phyloP scores from a whole-genome alignment of 1,140 invertebrate genomes.

The Chelonus insularis region DNA sequence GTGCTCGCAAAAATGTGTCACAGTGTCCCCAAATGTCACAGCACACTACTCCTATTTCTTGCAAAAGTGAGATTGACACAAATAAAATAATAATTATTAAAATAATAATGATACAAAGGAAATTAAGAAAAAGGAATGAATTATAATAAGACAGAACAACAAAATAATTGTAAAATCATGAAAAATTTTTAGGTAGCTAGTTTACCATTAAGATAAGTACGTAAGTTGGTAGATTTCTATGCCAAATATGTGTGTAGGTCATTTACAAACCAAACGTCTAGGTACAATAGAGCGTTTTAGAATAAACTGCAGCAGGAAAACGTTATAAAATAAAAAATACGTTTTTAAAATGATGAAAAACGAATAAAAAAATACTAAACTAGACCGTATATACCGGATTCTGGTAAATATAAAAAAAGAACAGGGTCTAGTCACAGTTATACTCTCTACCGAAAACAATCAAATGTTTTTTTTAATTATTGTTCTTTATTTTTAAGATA shows the following conservation, averaged over 20 bases:
- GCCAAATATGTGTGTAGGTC: slow-evolving; percentile 55
- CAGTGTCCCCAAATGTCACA: background rate
- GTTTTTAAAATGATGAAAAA: background rate
- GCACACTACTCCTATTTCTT: background rate
- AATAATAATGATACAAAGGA: background rate
- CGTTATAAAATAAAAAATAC: background rate
- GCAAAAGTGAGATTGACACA: background rate
- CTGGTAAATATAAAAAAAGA: slow-evolving; percentile 27
- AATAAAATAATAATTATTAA: background rate
- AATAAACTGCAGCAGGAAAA: background rate
- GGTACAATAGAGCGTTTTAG: slow-evolving; percentile 39
- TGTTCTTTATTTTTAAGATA: background rate
- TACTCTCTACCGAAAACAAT: slow-evolving; percentile 26
- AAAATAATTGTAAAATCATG: slow-evolving; percentile 29
- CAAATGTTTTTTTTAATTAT: slow-evolving; percentile 25
- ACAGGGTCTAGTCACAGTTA: slow-evolving; percentile 46
- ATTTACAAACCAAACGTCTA: slow-evolving; percentile 43
- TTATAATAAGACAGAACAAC: background rate
- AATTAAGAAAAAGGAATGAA: background rate
- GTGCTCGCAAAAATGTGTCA: background rate
- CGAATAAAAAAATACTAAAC: background rate
- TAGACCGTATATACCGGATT: slow-evolving; percentile 37
- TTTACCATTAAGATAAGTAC: slow-evolving; percentile 34
- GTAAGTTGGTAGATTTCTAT: slow-evolving; percentile 53
- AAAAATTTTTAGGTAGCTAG: slow-evolving; percentile 35